Percentiles rank a stretch among this genome's conserved stretches.
Evolutionary conservation across 2,888 invertebrate species (phyloP).

Genomic region (Troglohyphantes excavatus): DNA sequence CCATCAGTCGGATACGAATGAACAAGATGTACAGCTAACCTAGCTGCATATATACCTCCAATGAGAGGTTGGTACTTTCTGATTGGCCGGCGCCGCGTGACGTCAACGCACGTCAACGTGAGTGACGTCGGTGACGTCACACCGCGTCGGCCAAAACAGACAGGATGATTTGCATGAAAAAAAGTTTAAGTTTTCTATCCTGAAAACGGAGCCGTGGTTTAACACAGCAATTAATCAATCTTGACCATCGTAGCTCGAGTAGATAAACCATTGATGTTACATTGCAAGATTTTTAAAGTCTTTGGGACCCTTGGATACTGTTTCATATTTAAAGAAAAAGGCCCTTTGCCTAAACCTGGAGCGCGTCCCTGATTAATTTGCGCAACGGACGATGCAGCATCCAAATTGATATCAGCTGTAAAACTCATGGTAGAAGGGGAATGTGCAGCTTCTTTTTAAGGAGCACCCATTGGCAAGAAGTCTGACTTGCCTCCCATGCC

Average conservation of each 20-base stretch:
- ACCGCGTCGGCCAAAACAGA: too few species aligned
- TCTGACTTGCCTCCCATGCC: not conserved
- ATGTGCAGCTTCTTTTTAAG: not conserved
- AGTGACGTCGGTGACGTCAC: too few species aligned
- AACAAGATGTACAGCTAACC: too few species aligned
- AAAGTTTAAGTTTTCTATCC: too few species aligned
- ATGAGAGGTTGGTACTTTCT: too few species aligned
- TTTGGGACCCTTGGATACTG: slow-evolving; percentile 8
- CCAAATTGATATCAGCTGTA: not conserved
- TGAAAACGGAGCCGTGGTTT: too few species aligned
- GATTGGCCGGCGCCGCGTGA: too few species aligned
- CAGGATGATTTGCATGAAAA: too few species aligned
- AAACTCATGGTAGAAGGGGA: not conserved
- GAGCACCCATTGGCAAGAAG: not conserved
- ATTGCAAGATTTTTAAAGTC: slow-evolving; percentile 21
- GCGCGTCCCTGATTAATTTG: slow-evolving; percentile 6
- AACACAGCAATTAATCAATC: not conserved
- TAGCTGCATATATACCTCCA: too few species aligned
- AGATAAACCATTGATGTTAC: slow-evolving; percentile 9
- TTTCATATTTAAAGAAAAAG: not conserved
- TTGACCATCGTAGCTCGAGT: not conserved
- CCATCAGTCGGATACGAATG: too few species aligned
- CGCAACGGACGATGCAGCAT: too few species aligned
- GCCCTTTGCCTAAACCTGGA: slow-evolving; percentile 39
- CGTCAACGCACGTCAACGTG: too few species aligned